Base-by-base conservation (phyloP, 2,797 vertebrate genomes). In the Eidolon dupreanum region DNA sequence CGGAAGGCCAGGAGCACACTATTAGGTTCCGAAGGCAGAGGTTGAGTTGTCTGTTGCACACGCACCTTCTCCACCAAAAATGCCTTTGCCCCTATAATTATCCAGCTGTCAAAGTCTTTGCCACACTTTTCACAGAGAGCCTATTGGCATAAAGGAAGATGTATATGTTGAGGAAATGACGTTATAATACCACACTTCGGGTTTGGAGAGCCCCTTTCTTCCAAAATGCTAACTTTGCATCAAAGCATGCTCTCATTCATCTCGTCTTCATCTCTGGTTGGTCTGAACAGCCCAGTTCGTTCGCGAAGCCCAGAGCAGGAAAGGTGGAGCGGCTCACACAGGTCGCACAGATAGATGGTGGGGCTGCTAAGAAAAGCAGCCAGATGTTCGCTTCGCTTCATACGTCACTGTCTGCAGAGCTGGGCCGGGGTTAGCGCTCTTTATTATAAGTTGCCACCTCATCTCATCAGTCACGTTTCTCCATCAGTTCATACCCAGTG, bases 341-440 rank as follows among this genome's bases (percentile, higher is more conserved):
- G 49, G 82, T 66, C 71, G 20, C 66, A 36, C 7, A 71, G 74
- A 12, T 61, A 43, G 19, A 38, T 77, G 66, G 22, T 61, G 46
- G 95, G 71, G 26, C 53, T 93, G 55, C 43, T 43, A 57, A 84
- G 81, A 33, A 12, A 91, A 96, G 86, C 73, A 49, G 82, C 75
- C 88, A 63, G 12, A 0, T 55, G 36, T 86, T 91, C 70, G 91
- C 71, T 94, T 85, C 95, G 66, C 78, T 89, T 82, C 86, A 0
- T 73, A 38, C 20, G 26, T 87, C 26, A 46, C 70, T 33, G 59
- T 51, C 0, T 12, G 28, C 96, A 43, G 59, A 71, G 83, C 77
- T 93, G 31, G 96, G 17, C 95, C 90, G 65, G 53, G 88, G 65
- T 59, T 84, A 15, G 57, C 70, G 82, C 68, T 94, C 68, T 3